Conservation (phyloP, 2,888 invertebrate genomes). For the Macropis europaea region DNA sequence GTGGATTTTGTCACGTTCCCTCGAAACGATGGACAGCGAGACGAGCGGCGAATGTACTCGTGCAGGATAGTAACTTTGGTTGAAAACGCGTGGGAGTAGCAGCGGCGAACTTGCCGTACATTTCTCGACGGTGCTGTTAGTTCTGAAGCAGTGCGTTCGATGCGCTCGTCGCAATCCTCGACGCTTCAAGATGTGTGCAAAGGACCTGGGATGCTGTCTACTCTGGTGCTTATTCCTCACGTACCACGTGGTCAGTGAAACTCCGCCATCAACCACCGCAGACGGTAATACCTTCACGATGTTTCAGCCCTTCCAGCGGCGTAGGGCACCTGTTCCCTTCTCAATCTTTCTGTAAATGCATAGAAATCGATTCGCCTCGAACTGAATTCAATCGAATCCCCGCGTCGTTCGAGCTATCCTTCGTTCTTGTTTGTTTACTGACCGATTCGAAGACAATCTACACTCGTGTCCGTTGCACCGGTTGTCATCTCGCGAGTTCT, state of each 20-base stretch:
- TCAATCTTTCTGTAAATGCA: background rate
- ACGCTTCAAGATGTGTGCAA: conserved; percentile 28
- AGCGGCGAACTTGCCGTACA: conserved; percentile 28
- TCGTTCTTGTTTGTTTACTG: background rate
- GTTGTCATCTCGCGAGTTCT: no score
- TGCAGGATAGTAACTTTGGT: conserved; percentile 43
- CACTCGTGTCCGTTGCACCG: no score
- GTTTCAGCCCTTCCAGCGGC: background rate
- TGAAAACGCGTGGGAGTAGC: conserved; percentile 49
- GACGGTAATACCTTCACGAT: conserved; percentile 52
- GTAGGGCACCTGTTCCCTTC: background rate
- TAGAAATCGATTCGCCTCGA: background rate
- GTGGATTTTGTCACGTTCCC: background rate
- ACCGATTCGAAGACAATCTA: no score
- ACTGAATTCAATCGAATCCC: background rate
- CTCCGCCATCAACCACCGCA: conserved; percentile 27
- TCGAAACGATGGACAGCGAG: background rate
- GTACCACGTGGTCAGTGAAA: conserved; percentile 58
- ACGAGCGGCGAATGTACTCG: conserved; percentile 15
- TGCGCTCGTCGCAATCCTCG: background rate
- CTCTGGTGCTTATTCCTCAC: conserved; percentile 49
- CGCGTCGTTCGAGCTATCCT: no score
- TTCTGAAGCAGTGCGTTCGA: conserved; percentile 25
- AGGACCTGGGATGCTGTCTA: conserved; percentile 40
- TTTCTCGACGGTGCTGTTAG: conserved; percentile 13